Conservation (phyloP, 2,113 vertebrate genomes). For the Chaetorhynchus papuensis region DNA sequence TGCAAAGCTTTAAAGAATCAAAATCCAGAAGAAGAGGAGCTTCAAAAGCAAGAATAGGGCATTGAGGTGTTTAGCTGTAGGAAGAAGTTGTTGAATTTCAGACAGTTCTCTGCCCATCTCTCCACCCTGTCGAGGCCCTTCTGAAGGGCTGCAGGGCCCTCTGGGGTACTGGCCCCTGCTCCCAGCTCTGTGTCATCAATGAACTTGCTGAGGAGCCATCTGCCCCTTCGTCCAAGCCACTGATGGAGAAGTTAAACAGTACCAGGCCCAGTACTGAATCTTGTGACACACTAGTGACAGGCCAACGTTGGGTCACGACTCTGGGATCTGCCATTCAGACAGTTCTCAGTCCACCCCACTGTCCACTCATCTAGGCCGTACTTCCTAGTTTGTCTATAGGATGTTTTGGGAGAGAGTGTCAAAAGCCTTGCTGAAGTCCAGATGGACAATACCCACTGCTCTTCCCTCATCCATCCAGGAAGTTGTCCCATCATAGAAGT, state of each 20-base stretch:
- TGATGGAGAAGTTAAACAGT: neutral
- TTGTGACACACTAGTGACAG: neutral
- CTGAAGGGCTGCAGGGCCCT: neutral
- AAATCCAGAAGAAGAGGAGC: neutral
- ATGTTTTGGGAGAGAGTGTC: neutral
- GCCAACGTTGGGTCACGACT: neutral
- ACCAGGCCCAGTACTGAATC: neutral
- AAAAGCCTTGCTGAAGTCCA: neutral
- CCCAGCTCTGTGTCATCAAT: neutral
- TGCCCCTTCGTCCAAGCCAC: neutral
- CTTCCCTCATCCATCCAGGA: neutral
- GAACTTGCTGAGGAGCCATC: neutral
- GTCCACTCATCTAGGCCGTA: neutral
- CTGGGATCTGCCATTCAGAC: neutral
- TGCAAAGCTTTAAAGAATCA: neutral
- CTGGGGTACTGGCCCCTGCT: neutral
- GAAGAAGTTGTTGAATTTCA: neutral
- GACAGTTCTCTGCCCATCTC: neutral
- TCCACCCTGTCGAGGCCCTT: neutral
- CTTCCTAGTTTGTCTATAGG: neutral
- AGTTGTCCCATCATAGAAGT: neutral
- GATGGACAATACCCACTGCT: neutral
- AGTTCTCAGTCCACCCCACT: neutral
- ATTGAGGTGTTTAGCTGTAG: neutral
- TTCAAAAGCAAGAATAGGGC: neutral